Evolutionary conservation across 2,797 vertebrate species (phyloP).

Genomic region (Harpagifer antarcticus): DNA sequence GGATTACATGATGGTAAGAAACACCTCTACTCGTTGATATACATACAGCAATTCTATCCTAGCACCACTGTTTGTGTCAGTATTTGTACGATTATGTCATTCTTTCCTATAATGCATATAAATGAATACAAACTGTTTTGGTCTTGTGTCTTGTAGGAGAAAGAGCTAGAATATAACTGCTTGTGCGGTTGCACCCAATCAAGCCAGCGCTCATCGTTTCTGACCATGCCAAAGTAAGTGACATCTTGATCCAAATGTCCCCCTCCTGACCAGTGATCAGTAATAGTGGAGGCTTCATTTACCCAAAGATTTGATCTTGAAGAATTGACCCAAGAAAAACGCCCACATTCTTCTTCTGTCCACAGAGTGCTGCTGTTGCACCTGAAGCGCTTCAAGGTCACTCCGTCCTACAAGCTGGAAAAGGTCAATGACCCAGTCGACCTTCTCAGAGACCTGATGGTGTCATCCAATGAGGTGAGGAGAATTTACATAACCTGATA

Average conservation of each 20-base stretch:
- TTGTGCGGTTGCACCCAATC: conserved; percentile 3
- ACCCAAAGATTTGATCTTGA: not conserved
- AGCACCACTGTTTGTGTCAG: not conserved
- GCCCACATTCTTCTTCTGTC: not conserved
- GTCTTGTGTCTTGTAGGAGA: conserved; percentile 20
- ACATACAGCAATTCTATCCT: not conserved
- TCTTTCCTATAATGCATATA: not conserved
- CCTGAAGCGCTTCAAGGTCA: conserved; percentile 19
- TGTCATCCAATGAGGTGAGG: conserved; percentile 1
- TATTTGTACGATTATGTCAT: not conserved
- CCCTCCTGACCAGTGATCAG: not conserved
- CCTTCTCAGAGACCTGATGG: conserved; percentile 6
- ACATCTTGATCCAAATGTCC: not conserved
- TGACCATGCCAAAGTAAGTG: conserved; percentile 28
- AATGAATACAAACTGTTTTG: not conserved
- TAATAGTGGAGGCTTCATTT: not conserved
- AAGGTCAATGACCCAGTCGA: conserved; percentile 4
- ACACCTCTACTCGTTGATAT: not conserved
- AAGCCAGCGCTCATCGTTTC: not conserved
- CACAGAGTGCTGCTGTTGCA: conserved; percentile 37
- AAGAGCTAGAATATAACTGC: conserved; percentile 8
- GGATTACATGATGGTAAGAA: conserved; percentile 20
- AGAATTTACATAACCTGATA: too few species aligned
- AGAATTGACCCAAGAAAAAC: not conserved
- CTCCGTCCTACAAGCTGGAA: fast-evolving